A percentile compares a stretch with the other conserved stretches of the same genome.
Evolutionary conservation across 2,797 vertebrate species (phyloP).

Genomic region (Pagetopsis macropterus): DNA sequence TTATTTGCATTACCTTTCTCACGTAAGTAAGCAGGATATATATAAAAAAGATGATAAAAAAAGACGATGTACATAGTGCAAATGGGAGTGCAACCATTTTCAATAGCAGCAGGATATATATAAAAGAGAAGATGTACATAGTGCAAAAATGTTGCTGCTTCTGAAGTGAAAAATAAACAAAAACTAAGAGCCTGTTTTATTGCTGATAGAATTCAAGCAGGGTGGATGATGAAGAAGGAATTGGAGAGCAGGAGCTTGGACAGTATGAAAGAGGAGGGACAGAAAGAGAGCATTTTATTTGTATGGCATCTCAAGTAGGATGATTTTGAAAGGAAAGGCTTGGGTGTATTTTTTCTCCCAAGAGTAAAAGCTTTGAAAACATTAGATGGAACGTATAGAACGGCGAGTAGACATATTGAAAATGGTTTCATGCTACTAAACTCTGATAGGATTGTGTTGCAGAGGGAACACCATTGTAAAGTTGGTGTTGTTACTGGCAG

Average conservation of each 20-base stretch:
- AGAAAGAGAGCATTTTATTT: constrained; percentile 9
- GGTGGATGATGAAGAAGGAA: constrained; percentile 13
- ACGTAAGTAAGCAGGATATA: too few species aligned
- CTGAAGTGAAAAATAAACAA: background rate
- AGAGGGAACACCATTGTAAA: background rate
- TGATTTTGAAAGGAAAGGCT: constrained; percentile 3
- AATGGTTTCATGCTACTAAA: constrained; percentile 4
- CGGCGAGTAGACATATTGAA: background rate
- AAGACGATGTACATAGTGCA: too few species aligned
- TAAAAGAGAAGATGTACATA: too few species aligned
- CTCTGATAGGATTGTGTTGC: background rate
- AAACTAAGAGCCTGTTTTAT: constrained; percentile 12
- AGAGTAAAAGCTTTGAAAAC: background rate
- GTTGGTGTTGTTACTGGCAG: background rate
- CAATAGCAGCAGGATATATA: too few species aligned
- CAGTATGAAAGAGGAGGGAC: background rate
- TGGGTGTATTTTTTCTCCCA: constrained; percentile 1
- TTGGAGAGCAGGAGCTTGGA: constrained; percentile 12
- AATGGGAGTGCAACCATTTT: too few species aligned
- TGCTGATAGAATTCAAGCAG: constrained; percentile 13
- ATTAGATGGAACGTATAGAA: background rate
- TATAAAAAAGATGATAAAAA: too few species aligned
- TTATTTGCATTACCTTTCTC: too few species aligned
- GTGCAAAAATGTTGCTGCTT: background rate
- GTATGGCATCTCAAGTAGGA: constrained; percentile 16